Evolutionary conservation across 2,113 vertebrate species (phyloP).

Genomic region (Tympanuchus pallidicinctus): DNA sequence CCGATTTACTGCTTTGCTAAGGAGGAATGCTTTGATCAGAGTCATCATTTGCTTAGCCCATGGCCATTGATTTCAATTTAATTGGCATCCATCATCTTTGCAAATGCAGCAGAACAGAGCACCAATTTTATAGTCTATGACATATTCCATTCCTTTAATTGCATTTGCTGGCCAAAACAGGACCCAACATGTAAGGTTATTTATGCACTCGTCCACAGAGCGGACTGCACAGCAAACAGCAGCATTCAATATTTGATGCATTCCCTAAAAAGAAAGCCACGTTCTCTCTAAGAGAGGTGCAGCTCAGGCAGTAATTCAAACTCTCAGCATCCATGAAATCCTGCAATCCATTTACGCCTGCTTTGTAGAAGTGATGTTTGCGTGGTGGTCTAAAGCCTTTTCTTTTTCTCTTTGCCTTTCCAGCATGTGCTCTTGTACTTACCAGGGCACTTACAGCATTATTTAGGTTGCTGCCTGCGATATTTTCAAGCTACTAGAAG

Average conservation of each 20-base stretch:
- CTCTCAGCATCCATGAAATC: conserved; percentile 49
- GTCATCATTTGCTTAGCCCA: conserved; percentile 36
- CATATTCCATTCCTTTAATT: neutral
- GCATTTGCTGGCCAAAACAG: conserved; percentile 3
- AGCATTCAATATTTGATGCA: conserved; percentile 23
- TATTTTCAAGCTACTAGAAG: conserved; percentile 72
- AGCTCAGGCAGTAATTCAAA: conserved; percentile 55
- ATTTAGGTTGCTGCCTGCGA: conserved; percentile 63
- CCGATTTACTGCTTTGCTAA: neutral
- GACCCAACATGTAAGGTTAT: neutral
- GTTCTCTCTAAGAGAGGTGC: conserved; percentile 50
- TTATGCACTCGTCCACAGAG: neutral
- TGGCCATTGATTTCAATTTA: conserved; percentile 17
- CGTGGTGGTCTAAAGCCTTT: conserved; percentile 58
- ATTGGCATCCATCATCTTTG: conserved; percentile 22
- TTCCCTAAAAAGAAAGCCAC: conserved; percentile 12
- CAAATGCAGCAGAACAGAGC: neutral
- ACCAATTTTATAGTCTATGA: neutral
- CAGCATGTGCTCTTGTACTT: conserved; percentile 68
- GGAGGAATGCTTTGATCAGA: conserved; percentile 14
- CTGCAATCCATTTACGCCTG: conserved; percentile 59
- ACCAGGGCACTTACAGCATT: conserved; percentile 53
- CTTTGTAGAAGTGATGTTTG: conserved; percentile 31
- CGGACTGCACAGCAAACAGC: neutral
- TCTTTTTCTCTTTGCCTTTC: conserved; percentile 53